Conservation (phyloP, 2,888 invertebrate species). For the Sthenelais limicola region DNA sequence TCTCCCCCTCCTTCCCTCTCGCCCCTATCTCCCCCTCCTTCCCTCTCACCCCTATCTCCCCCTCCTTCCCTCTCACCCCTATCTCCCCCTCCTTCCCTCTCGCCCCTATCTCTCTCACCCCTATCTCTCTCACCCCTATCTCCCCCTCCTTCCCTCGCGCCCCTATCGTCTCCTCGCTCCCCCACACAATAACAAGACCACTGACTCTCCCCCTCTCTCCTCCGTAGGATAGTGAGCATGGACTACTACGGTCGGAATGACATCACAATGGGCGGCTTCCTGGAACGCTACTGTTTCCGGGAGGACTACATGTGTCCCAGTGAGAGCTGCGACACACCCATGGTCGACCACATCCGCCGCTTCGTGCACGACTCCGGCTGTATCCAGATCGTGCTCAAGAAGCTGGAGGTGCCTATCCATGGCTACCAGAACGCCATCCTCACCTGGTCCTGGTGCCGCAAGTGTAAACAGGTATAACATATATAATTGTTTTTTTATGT, state of each 20-base stretch:
- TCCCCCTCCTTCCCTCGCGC: conserved; percentile 28
- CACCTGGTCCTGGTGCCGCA: conserved; percentile 89
- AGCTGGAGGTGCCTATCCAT: conserved; percentile 74
- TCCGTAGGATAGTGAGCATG: conserved; percentile 87
- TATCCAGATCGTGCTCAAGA: conserved; percentile 81
- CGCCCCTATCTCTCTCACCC: too few species aligned
- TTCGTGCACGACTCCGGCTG: conserved; percentile 84
- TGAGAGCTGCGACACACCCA: conserved; percentile 84
- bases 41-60: too few species aligned
- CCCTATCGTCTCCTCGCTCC: background rate
- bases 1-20: background rate
- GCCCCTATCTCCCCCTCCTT: too few species aligned
- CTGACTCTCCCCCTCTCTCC: conserved; percentile 5
- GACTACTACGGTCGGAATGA: conserved; percentile 96
- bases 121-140: too few species aligned
- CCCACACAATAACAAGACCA: background rate
- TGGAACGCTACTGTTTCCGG: conserved; percentile 93
- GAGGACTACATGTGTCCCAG: conserved; percentile 87
- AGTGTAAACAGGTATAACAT: conserved; percentile 75
- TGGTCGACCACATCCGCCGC: conserved; percentile 88
- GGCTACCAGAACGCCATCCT: conserved; percentile 76
- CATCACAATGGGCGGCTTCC: conserved; percentile 93
- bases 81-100: too few species aligned
- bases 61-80: too few species aligned
- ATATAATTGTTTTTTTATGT: too few species aligned